A percentile compares a stretch with the other conserved stretches of the same genome.
These are phyloP conservation scores for Trichosurus vulpecula DNA, from an alignment of 2,797 vertebrate species.

Conservation along the genomic window DNA sequence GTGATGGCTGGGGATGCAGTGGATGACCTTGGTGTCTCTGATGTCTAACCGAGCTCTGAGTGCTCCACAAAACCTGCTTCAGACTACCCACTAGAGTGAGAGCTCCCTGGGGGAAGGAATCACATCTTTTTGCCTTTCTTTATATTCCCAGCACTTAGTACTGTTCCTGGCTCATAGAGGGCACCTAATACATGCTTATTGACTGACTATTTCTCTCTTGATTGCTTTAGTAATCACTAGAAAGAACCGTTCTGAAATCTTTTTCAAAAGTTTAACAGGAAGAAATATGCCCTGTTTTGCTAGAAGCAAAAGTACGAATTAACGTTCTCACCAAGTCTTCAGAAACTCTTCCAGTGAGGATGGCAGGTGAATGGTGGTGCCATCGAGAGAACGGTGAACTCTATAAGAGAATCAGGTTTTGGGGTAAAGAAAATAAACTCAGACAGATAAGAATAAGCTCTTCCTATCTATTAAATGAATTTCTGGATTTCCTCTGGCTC, in stretches of 20 bases:
- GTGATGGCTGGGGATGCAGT: too few species aligned
- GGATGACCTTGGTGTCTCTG: too few species aligned
- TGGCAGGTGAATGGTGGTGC: background rate
- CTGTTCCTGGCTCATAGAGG: background rate
- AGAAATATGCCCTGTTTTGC: background rate
- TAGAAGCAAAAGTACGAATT: background rate
- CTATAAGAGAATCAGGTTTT: background rate
- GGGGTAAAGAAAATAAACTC: background rate
- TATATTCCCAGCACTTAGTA: background rate
- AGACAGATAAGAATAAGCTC: background rate
- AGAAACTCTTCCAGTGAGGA: background rate
- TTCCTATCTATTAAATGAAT: background rate
- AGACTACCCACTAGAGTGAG: too few species aligned
- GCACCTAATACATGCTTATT: background rate
- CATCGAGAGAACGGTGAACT: background rate
- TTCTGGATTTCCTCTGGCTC: background rate
- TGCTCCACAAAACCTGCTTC: too few species aligned
- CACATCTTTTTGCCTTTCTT: background rate
- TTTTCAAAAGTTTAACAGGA: background rate
- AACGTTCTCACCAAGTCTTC: background rate
- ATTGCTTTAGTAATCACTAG: background rate
- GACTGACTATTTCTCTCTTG: background rate
- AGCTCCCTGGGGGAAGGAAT: background rate
- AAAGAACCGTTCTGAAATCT: background rate
- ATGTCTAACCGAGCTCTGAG: too few species aligned